Base-by-base conservation (phyloP, 2,888 invertebrate genomes). In the Pseudococcus jackbeardsleyi region DNA sequence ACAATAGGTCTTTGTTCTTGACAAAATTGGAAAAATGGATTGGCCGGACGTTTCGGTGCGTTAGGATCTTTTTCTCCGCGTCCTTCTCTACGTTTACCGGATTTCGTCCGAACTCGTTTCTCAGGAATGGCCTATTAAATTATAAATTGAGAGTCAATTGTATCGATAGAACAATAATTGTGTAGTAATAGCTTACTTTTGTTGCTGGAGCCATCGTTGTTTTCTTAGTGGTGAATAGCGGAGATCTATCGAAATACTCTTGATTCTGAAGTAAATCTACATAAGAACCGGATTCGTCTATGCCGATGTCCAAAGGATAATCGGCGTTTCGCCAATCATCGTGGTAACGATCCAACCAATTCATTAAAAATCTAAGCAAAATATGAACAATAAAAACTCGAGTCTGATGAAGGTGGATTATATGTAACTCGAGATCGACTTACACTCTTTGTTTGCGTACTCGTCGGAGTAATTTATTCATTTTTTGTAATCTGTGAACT, bases 21-120 rank as follows among this genome's bases (percentile, higher is more conserved):
- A 90, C 95, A 96, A 91, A 95, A 96, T 92, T 95, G 95, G 91
- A 96, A 95, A 91, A 95, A 95, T 84, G 96, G 95, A 93, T 96
- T 96, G 88, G 95, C 95, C 0, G 95, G 95, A 90, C 95, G 93
- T 91, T 96, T 96, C 0, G 96, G 95, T 84, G 95, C 95, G 92
- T 95, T 95, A 0, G 95, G 95, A 92, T 95, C 96, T 91, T 94
- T 94, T 90, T 94, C 94, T 90, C 93, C 92, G 91, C 94, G 94
- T 46, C 87, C 87, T 17, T 92, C 93, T 92, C 94, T 95, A 90
- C 94, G 92, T 91, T 94, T 94, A 9, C 93, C 92, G 89, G 93
- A 26, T 12, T 89, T 50, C 12, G 54, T 84, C 79, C 77, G 19
- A 0, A 87, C 87, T 79, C 87, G 87, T 79, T 87, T 87, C 17